A percentile compares a stretch with the other conserved stretches of the same genome.
Evolutionary conservation across 2,113 vertebrate species (phyloP).

Genomic region (Microtus richardsoni): DNA sequence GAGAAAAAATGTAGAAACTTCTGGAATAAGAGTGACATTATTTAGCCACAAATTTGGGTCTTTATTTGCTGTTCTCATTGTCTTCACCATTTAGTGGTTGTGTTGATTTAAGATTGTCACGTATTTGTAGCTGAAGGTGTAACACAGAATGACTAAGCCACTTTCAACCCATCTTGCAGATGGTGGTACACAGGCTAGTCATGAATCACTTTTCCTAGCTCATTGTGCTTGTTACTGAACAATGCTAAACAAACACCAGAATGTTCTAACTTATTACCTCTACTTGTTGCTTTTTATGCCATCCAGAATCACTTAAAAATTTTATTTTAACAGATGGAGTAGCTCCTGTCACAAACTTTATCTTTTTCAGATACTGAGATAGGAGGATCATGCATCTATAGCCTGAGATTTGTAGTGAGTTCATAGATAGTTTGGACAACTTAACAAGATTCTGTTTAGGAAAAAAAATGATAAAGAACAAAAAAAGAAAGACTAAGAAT

Average conservation of each 20-base stretch:
- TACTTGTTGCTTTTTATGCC: background rate
- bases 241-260: background rate
- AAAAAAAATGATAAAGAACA: background rate
- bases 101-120: background rate
- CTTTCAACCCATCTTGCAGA: no score
- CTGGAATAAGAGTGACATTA: background rate
- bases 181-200: background rate
- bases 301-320: background rate
- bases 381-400: background rate
- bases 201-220: no score
- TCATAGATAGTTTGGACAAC: background rate
- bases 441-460: background rate
- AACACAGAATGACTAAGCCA: background rate
- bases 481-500: background rate
- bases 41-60: background rate
- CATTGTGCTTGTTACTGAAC: background rate
- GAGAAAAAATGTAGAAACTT: constrained; percentile 36
- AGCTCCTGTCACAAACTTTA: background rate
- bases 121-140: background rate
- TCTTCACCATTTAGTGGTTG: background rate
- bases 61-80: background rate
- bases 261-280: background rate
- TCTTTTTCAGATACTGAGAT: background rate
- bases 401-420: background rate
- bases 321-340: background rate